Evolutionary conservation across 2,888 invertebrate genomes (phyloP).

Genomic region (Ligdia adustata): DNA sequence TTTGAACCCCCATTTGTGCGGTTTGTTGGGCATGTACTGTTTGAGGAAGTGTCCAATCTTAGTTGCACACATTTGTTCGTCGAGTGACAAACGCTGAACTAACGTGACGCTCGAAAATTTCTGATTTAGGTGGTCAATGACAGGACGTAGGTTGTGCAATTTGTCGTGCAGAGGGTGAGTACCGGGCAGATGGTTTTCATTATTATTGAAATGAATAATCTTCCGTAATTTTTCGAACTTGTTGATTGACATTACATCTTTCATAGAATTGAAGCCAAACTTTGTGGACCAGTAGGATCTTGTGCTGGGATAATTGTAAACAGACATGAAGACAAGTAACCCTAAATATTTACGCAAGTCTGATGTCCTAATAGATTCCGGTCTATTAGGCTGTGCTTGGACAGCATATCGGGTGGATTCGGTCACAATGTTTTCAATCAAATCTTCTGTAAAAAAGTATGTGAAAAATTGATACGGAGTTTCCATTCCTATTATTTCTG

Average conservation of each 20-base stretch:
- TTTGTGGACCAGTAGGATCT: constrained; percentile 25
- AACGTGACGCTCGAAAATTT: constrained; percentile 44
- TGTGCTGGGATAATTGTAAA: constrained; percentile 20
- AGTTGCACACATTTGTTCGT: constrained; percentile 39
- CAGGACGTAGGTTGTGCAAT: constrained; percentile 42
- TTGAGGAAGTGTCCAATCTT: constrained; percentile 38
- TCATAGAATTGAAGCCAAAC: constrained; percentile 28
- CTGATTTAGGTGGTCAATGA: constrained; percentile 43
- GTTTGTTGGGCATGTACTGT: constrained; percentile 37
- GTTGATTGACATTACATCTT: constrained; percentile 34
- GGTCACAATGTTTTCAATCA: constrained; percentile 30
- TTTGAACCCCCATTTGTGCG: constrained; percentile 40
- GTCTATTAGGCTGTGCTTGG: constrained; percentile 27
- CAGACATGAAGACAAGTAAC: constrained; percentile 24
- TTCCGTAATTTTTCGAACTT: constrained; percentile 41
- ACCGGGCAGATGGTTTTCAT: constrained; percentile 37
- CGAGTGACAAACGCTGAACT: constrained; percentile 44
- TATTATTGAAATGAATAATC: constrained; percentile 45
- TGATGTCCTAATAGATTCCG: constrained; percentile 13
- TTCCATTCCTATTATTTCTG: constrained; percentile 28
- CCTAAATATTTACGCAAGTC: constrained; percentile 24
- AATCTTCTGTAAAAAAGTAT: constrained; percentile 27
- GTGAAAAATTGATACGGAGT: constrained; percentile 29
- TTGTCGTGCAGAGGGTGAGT: constrained; percentile 35
- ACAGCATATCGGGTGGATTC: constrained; percentile 30